A percentile compares a stretch with the other conserved stretches of the same genome.
phyloP scores from a whole-genome alignment of 2,888 invertebrate species.

The Camponotus fellah region DNA sequence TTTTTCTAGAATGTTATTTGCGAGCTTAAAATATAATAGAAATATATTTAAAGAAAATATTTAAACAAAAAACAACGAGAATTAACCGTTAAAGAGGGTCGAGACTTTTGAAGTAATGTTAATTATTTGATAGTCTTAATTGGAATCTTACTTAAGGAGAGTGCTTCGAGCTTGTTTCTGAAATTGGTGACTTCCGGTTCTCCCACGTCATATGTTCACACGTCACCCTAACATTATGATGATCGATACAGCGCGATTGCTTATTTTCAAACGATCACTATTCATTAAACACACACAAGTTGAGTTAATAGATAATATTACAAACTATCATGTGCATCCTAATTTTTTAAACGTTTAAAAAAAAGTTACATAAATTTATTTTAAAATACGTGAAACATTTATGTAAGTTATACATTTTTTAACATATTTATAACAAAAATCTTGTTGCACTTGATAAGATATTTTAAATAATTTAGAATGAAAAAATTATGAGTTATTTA shows the following conservation, averaged over 20 bases:
- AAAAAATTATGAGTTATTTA: not conserved
- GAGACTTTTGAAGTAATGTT: slow-evolving; percentile 71
- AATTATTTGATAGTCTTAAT: slow-evolving; percentile 80
- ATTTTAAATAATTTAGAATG: not conserved
- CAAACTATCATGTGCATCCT: not conserved
- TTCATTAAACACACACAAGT: not conserved
- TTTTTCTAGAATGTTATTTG: not conserved
- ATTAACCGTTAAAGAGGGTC: not conserved
- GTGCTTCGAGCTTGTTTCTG: slow-evolving; percentile 71
- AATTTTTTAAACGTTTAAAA: not conserved
- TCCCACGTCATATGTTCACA: slow-evolving; percentile 58
- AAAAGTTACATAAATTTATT: not conserved
- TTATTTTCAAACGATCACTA: slow-evolving; percentile 12
- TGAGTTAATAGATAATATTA: not conserved
- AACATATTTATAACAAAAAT: not conserved
- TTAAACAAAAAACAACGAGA: not conserved
- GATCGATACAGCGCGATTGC: slow-evolving; percentile 52
- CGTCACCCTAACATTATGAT: slow-evolving; percentile 11
- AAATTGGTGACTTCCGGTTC: slow-evolving; percentile 78
- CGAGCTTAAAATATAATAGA: not conserved
- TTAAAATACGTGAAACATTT: not conserved
- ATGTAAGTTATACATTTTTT: not conserved
- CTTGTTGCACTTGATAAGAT: not conserved
- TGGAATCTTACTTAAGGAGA: slow-evolving; percentile 75
- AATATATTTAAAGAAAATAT: not conserved